These are phyloP conservation scores for Drosophila punjabiensis DNA, from an alignment of 1,140 invertebrate genomes.

Conservation along the genomic window DNA sequence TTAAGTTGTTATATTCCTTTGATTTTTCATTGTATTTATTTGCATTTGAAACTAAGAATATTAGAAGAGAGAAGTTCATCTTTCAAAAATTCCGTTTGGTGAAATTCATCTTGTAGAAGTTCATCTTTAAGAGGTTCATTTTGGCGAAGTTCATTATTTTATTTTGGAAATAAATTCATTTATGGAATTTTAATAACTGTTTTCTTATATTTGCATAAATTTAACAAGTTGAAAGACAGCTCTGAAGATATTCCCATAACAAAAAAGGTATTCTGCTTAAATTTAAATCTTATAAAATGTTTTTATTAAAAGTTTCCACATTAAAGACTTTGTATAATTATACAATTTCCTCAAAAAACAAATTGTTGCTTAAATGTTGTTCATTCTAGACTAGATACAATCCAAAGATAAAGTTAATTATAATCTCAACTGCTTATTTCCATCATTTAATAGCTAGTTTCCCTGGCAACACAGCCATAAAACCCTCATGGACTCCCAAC, in stretches of 20 bases:
- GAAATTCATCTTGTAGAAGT: too few relatives aligned
- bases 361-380: background rate
- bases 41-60: too few relatives aligned
- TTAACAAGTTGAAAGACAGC: conserved; percentile 6
- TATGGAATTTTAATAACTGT: background rate
- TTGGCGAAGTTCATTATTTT: too few relatives aligned
- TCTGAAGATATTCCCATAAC: background rate
- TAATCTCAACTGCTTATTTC: background rate
- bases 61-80: too few relatives aligned
- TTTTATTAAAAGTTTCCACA: background rate
- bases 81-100: too few relatives aligned
- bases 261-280: background rate
- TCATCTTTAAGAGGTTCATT: too few relatives aligned
- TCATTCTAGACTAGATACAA: background rate
- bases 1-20: too few relatives aligned
- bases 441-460: conserved; percentile 1
- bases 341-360: background rate
- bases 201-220: conserved; percentile 4
- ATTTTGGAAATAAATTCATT: background rate
- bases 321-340: background rate
- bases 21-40: background rate
- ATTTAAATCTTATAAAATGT: background rate
- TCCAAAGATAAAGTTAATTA: background rate
- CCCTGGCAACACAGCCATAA: conserved; percentile 2
- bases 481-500: background rate